Evolutionary conservation across 2,888 invertebrate species (phyloP), one percentile per base, ranked within the genome.

Genomic region (Polymixis lichenea): DNA sequence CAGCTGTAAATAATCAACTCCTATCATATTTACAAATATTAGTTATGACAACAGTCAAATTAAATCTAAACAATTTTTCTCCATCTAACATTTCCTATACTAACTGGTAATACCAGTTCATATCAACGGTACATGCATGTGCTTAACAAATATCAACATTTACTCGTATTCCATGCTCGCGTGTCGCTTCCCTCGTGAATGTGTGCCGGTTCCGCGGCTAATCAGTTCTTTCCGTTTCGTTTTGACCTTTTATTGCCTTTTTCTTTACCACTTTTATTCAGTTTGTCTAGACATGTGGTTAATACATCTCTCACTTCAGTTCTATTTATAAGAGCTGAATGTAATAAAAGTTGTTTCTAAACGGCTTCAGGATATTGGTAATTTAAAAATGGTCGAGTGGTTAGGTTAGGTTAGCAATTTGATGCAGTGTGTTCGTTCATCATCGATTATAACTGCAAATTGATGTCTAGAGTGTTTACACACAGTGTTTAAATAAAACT

Each of bases 161-260:
- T 67, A 75, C 69, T 75, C 64, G 64, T 77, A 25, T 70, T 64
- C 58, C 25, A 65, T 49, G 75, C 43, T 87, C 46, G 82, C 82
- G 70, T 82, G 84, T 76, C 25, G 64, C 65, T 76, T 71, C 61
- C 60, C 49, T 69, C 43, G 56, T 13, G 43, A 58, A 68, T 74
- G 75, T 81, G 70, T 80, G 86, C 66, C 78, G 72, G 78, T 85
- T 82, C 80, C 80, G 73, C 67, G 70, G 84, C 60, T 82, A 83
- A 83, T 87, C 80, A 83, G 75, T 76, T 82, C 70, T 84, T 83
- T 87, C 84, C 80, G 79, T 81, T 83, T 81, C 38, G 13, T 68
- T 75, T 73, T 81, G 72, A 77, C 77, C 80, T 83, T 74, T 73
- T 72, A 61, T 62, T 77, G 15, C 38, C 25, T 67, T 78, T 72